Conservation (phyloP, 2,797 vertebrate species). For the Sandelia bainsii region DNA sequence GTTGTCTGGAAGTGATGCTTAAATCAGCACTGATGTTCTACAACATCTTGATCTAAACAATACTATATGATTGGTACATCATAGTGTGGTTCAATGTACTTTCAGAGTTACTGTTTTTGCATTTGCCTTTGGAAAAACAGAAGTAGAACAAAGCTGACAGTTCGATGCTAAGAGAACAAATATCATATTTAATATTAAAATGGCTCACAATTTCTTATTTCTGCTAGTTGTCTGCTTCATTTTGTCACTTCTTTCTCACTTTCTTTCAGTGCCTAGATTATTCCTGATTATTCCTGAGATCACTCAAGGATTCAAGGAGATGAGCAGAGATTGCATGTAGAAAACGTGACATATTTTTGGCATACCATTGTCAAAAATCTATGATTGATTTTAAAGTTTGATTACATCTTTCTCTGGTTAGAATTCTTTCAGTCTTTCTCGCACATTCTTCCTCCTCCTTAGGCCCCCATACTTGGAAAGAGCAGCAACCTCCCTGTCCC, state of each 20-base stretch:
- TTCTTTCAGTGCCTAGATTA: constrained; percentile 5
- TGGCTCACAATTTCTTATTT: constrained; percentile 3
- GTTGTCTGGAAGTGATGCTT: constrained; percentile 4
- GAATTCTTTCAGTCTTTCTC: constrained; percentile 40
- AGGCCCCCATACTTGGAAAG: constrained; percentile 45
- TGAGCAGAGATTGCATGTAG: not conserved
- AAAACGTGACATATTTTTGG: not conserved
- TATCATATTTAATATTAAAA: constrained; percentile 38
- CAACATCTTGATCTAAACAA: constrained; percentile 11
- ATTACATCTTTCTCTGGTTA: constrained; percentile 10
- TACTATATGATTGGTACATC: not conserved
- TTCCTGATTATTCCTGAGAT: constrained; percentile 4
- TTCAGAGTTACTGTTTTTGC: constrained; percentile 9
- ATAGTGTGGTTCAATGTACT: constrained; percentile 7
- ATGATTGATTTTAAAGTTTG: constrained; percentile 7
- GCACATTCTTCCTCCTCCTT: constrained; percentile 39
- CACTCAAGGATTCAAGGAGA: constrained; percentile 9
- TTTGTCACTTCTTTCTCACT: not conserved
- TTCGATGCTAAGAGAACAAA: constrained; percentile 23
- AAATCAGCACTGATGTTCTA: constrained; percentile 1
- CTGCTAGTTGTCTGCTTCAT: constrained; percentile 12
- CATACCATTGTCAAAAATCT: not conserved
- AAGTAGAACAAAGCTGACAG: constrained; percentile 38
- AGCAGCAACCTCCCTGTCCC: constrained; percentile 55
- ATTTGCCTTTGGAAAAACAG: constrained; percentile 26